Evolutionary conservation across 2,797 vertebrate genomes (phyloP), one percentile per base, ranked within the genome.

Genomic region (Onychomys leucogaster): DNA sequence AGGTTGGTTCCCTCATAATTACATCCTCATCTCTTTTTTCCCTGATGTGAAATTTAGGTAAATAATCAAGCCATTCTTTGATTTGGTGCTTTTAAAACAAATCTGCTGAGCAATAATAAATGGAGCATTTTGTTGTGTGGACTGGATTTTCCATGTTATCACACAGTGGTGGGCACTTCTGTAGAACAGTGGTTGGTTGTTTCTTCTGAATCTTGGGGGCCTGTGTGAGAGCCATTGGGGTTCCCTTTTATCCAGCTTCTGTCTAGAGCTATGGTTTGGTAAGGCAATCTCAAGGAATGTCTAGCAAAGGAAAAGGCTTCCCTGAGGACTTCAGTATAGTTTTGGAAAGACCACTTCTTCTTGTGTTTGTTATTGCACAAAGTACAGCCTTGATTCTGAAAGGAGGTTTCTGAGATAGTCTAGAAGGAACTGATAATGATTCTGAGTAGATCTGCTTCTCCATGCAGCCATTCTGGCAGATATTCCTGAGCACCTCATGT

Each of bases 11-110:
- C 27, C 8, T 32, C 57, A 27, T 27, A 5, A 17, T 4, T 63
- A 17, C 6, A 34, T 21, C 16, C 49, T 85, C 27, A 29, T 73
- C 11, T 32, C 52, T 43, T 89, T 29, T 85, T 43, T 88, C 11
- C 32, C 63, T 46, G 25, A 41, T 92, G 59, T 34, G 32, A 86
- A 91, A 89, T 76, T 71, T 25, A 92, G 94, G 25, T 77, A 41
- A 46, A 80, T 73, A 37, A 65, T 41, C 41, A 41, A 17, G 11
- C 32, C 32, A 89, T 19, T 76, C 61, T 96, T 91, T 67, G 49
- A 75, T 88, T 94, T 87, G 17, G 25, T 78, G 27, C 59, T 41
- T 96, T 97, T 89, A 61, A 89, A 92, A 71, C 43, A 83, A 75
- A 89, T 71, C 37, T 86, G 12, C 89, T 85, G 69, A 84, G 65